phyloP scores from a whole-genome alignment of 2,888 invertebrate species.

The Euclidia mi region DNA sequence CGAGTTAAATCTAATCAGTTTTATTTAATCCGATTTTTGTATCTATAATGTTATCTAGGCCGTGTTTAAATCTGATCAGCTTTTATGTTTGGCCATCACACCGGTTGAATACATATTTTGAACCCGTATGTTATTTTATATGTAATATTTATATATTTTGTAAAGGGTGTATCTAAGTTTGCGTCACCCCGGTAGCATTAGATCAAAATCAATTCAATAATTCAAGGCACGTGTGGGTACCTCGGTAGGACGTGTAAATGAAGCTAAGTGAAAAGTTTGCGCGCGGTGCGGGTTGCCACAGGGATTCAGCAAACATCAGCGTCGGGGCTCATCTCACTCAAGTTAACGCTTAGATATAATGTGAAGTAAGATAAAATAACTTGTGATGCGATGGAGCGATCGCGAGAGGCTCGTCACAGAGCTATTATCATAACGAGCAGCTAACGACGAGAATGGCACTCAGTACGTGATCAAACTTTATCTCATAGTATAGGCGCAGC shows the following conservation, averaged over 20 bases:
- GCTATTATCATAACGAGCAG: slow-evolving; percentile 69
- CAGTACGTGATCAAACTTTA: slow-evolving; percentile 45
- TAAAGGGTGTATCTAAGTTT: slow-evolving; percentile 3
- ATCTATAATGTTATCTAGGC: slow-evolving; percentile 15
- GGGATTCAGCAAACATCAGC: background rate
- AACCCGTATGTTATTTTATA: background rate
- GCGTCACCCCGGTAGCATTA: background rate
- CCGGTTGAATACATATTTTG: background rate
- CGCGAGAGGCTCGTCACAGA: slow-evolving; percentile 40
- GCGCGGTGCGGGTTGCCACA: background rate
- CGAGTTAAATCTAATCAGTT: slow-evolving; percentile 22
- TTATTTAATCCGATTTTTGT: slow-evolving; percentile 27
- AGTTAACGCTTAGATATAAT: slow-evolving; percentile 8
- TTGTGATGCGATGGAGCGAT: slow-evolving; percentile 45
- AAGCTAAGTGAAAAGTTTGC: slow-evolving; percentile 10
- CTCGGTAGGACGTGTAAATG: background rate
- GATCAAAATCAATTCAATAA: slow-evolving; percentile 8
- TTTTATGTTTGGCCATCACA: background rate
- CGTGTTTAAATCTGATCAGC: background rate
- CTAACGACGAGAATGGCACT: slow-evolving; percentile 60
- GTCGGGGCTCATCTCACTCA: slow-evolving; percentile 3
- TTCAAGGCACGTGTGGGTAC: slow-evolving; percentile 7
- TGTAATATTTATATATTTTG: background rate
- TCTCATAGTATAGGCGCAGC: slow-evolving; percentile 21
- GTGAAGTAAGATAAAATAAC: slow-evolving; percentile 30